A percentile compares a stretch with the other conserved stretches of the same genome.
These are phyloP conservation scores for Epizoanthus stellaris DNA, from an alignment of 92 coral and sea anemone genomes.

Conservation along the genomic window DNA sequence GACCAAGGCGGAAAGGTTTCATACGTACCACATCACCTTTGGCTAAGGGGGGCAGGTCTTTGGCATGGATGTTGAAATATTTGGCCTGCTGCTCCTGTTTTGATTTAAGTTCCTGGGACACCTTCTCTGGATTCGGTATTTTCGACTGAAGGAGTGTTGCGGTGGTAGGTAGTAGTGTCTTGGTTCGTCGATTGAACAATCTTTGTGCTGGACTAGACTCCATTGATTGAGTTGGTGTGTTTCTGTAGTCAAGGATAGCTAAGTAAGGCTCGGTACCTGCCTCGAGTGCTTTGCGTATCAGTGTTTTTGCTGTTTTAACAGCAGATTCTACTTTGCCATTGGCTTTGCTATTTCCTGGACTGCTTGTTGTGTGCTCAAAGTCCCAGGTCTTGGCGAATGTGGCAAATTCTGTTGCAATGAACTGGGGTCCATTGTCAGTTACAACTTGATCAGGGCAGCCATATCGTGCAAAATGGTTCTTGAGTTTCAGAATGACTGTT, in stretches of 20 bases:
- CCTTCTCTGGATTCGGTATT: background rate
- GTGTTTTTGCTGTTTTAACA: constrained; percentile 10
- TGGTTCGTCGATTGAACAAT: constrained; percentile 1
- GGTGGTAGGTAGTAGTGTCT: constrained; percentile 16
- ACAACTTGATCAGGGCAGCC: constrained; percentile 45
- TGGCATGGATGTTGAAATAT: constrained; percentile 9
- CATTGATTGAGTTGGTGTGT: constrained; percentile 21
- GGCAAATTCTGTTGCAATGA: constrained; percentile 29
- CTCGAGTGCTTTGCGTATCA: constrained; percentile 5
- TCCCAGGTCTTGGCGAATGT: constrained; percentile 36
- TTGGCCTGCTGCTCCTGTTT: constrained; percentile 4
- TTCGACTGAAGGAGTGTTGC: background rate
- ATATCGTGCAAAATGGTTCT: constrained; percentile 45
- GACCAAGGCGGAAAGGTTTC: constrained; percentile 13
- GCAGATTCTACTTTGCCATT: constrained; percentile 39
- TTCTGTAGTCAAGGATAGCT: constrained; percentile 16
- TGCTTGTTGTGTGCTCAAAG: constrained; percentile 45
- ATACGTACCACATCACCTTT: constrained; percentile 6
- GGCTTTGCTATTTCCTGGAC: constrained; percentile 28
- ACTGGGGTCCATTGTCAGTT: constrained; percentile 36
- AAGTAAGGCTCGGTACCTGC: constrained; percentile 34
- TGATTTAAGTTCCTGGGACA: background rate
- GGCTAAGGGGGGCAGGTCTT: background rate
- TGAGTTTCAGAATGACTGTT: constrained; percentile 43
- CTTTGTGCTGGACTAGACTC: constrained; percentile 25